Conservation (phyloP, 2,888 invertebrate genomes). For the Synergus laeviventris region DNA sequence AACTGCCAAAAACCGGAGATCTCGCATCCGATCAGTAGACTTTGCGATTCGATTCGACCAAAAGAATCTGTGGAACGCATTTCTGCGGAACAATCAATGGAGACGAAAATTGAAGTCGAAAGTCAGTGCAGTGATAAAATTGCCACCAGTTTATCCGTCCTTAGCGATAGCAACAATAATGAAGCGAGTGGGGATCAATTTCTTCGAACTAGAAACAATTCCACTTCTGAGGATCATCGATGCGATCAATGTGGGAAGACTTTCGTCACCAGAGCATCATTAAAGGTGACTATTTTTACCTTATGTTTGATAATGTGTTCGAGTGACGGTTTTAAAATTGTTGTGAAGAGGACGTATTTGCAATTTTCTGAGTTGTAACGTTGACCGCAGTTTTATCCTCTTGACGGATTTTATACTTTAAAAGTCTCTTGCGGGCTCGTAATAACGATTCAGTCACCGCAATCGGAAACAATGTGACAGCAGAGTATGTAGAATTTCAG, state of each 20-base stretch:
- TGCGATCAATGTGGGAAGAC: constrained; percentile 74
- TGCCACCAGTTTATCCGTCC: constrained; percentile 55
- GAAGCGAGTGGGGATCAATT: constrained; percentile 50
- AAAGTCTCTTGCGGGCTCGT: constrained; percentile 31
- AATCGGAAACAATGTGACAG: constrained; percentile 36
- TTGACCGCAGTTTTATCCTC: neutral
- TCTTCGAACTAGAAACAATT: constrained; percentile 29
- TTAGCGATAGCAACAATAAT: constrained; percentile 45
- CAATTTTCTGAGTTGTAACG: neutral
- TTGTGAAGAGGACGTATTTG: neutral
- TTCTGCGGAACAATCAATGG: neutral
- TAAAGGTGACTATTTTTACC: constrained; percentile 65
- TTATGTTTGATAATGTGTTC: neutral
- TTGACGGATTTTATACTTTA: constrained; percentile 8
- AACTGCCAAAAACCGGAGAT: constrained; percentile 57
- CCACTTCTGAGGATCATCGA: constrained; percentile 62
- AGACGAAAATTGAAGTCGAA: neutral
- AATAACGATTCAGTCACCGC: constrained; percentile 18
- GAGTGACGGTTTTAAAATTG: neutral
- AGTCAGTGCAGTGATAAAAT: constrained; percentile 47
- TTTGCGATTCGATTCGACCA: constrained; percentile 60
- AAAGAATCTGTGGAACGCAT: constrained; percentile 42
- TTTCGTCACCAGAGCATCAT: constrained; percentile 73
- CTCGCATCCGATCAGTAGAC: constrained; percentile 68
- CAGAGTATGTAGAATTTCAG: constrained; percentile 17